Evolutionary conservation across 2,888 invertebrate genomes (phyloP), one percentile per base, ranked within the genome.

Genomic region (Synergus japonicus): DNA sequence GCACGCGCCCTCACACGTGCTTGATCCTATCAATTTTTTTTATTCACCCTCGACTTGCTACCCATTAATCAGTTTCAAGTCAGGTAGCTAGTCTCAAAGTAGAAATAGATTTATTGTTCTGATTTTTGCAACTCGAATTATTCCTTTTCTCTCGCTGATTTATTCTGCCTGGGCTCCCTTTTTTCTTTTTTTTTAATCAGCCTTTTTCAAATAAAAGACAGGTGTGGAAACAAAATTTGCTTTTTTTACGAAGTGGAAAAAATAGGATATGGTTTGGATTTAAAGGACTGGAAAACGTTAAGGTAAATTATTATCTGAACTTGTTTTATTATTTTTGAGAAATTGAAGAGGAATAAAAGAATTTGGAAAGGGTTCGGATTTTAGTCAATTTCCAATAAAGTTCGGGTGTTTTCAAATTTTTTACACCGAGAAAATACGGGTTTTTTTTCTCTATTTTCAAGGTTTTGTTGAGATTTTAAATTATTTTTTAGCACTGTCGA

Each of bases 1-100:
- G 73, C 73, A 54, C 73, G 54, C 54, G 73, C 73, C n/a, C 73
- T 73, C 29, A 54, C 49, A 73, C 49, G 73, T 73, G 73, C 37
- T 73, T 73, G 49, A 37, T 49, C 37, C 37, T 73, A 46, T 22
- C 44, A 22, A 29, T 22, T 46, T 73, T 46, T 54, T 73, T 54
- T 49, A 73, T 46, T 37, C 49, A 54, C 54, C n/a, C 29, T 54
- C 10, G 9, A 73, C 29, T 73, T 54, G 15, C 44, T 15, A n/a
- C 22, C 43, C 18, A 67, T 67, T 67, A 65, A 65, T 65, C 65
- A 65, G 41, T 65, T 65, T 65, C 60, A 41, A n/a, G 37, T 65
- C 41, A 43, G n/a, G 4, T 65, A 9, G 41, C n/a, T 65, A 37
- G n/a, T 15, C 9, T 15, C 43, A 41, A 43, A 65, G 41, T 37